Evolutionary conservation across 2,113 vertebrate genomes (phyloP).

Genomic region (Chitala chitala): DNA sequence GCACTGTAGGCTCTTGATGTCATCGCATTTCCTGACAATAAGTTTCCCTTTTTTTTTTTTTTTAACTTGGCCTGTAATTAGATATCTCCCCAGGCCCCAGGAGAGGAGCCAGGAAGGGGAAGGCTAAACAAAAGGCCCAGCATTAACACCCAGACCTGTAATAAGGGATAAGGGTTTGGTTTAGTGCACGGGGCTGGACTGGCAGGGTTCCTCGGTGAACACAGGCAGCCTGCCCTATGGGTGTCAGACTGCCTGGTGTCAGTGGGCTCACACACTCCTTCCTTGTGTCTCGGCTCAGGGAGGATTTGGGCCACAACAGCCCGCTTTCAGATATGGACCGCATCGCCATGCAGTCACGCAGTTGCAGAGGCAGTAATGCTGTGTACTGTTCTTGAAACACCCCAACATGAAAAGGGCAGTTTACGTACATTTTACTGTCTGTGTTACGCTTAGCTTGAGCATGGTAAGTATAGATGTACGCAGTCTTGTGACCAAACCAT

Average conservation of each 20-base stretch:
- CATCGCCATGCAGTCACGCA: no score
- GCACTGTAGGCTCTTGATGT: constrained; percentile 30
- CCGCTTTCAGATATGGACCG: background rate
- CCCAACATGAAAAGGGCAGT: no score
- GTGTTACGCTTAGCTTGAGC: no score
- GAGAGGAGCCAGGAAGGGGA: background rate
- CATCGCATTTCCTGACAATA: constrained; percentile 33
- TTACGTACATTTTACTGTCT: no score
- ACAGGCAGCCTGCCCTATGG: constrained; percentile 22
- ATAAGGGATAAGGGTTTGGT: constrained; percentile 28
- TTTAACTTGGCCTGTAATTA: constrained; percentile 24
- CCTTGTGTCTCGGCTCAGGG: background rate
- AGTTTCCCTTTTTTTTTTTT: constrained; percentile 20
- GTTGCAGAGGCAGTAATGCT: no score
- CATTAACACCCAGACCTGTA: constrained; percentile 37
- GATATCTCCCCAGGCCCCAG: constrained; percentile 4
- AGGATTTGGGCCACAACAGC: background rate
- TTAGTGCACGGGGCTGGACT: background rate
- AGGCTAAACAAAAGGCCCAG: background rate
- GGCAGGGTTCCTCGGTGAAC: background rate
- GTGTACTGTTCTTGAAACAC: no score
- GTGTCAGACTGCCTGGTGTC: constrained; percentile 22
- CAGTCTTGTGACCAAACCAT: no score
- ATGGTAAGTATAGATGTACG: no score
- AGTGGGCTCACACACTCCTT: constrained; percentile 11